Conservation (phyloP, 2,797 vertebrate species). For the Melanogrammus aeglefinus region DNA sequence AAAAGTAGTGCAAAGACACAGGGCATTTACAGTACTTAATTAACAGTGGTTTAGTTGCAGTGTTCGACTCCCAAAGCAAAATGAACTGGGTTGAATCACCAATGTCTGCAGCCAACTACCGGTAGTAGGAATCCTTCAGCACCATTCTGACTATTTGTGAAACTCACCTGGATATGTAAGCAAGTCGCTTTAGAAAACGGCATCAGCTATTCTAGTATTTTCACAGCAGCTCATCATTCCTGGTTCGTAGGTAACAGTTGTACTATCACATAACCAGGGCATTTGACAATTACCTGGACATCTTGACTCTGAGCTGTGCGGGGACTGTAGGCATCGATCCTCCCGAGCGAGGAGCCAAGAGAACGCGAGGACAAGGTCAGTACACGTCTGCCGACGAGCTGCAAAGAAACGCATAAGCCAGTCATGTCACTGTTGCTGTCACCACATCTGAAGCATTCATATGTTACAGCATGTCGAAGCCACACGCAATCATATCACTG, state of each 20-base stretch:
- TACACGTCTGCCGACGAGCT: constrained; percentile 66
- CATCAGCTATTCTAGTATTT: not conserved
- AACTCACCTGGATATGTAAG: constrained; percentile 61
- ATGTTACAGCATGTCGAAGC: not conserved
- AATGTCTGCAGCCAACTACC: not conserved
- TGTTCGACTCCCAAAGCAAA: not conserved
- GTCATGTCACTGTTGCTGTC: not conserved
- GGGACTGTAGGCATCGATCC: constrained; percentile 49
- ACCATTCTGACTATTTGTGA: not conserved
- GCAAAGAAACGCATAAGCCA: constrained; percentile 22
- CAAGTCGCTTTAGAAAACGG: constrained; percentile 1
- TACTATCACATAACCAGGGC: not conserved
- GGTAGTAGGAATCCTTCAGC: not conserved
- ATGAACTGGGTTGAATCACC: not conserved
- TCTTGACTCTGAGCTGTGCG: constrained; percentile 27
- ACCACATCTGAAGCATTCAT: not conserved
- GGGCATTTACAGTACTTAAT: too few species aligned
- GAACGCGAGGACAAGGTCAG: constrained; percentile 64
- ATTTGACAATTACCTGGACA: not conserved
- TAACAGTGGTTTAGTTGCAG: not conserved
- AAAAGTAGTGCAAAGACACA: too few species aligned
- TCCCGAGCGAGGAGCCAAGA: constrained; percentile 48
- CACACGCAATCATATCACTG: not conserved
- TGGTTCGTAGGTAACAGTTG: not conserved
- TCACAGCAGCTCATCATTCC: not conserved